Conservation (phyloP, 2,888 invertebrate species). For the Eucriotettix oculatus region DNA sequence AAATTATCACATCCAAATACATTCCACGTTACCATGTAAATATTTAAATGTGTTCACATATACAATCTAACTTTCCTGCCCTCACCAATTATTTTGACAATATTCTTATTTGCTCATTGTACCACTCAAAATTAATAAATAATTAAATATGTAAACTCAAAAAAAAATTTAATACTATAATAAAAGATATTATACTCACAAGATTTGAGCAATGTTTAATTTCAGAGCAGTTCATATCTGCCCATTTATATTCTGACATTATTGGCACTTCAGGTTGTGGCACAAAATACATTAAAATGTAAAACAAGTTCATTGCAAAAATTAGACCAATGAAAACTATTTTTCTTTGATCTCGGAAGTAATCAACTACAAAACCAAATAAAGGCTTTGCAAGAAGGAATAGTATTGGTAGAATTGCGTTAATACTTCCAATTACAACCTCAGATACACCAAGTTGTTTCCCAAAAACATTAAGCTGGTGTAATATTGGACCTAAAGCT, state of each 20-base stretch:
- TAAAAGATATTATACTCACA: too few species aligned
- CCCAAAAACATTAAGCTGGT: slow-evolving; percentile 61
- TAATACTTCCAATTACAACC: slow-evolving; percentile 58
- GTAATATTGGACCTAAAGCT: slow-evolving; percentile 69
- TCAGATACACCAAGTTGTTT: slow-evolving; percentile 61
- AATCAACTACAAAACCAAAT: slow-evolving; percentile 57
- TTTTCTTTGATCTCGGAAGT: slow-evolving; percentile 36
- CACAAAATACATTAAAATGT: slow-evolving; percentile 51
- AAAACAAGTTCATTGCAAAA: slow-evolving; percentile 44
- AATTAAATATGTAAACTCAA: too few species aligned
- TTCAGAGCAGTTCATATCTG: not conserved
- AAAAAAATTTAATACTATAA: too few species aligned
- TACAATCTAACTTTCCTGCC: too few species aligned
- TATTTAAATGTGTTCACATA: too few species aligned
- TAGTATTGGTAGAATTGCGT: slow-evolving; percentile 54
- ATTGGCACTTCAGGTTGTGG: slow-evolving; percentile 22
- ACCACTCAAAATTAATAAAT: too few species aligned
- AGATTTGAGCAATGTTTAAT: too few species aligned
- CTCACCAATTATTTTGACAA: too few species aligned
- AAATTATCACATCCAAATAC: too few species aligned
- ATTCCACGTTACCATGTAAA: too few species aligned
- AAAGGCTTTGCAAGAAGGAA: slow-evolving; percentile 61
- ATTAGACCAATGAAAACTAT: slow-evolving; percentile 52
- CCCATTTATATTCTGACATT: not conserved
- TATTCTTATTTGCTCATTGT: too few species aligned